Conservation (phyloP, 2,888 invertebrate genomes). For the Beris morrisii region DNA sequence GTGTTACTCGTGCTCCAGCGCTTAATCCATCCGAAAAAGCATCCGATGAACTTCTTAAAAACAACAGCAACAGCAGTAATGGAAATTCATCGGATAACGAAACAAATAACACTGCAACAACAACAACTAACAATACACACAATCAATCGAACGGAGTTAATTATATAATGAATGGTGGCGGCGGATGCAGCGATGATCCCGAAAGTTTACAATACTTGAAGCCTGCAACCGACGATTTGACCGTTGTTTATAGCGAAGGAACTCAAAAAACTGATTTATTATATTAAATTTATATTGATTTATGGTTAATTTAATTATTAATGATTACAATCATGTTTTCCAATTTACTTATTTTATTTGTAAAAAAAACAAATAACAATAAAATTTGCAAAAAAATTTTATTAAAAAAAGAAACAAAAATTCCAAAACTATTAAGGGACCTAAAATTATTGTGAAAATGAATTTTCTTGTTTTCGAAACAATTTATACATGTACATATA, state of each 20-base stretch:
- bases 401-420: too few relatives aligned
- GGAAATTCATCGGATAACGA: constrained; percentile 14
- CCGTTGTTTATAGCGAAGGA: constrained; percentile 56
- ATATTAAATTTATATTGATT: constrained; percentile 45
- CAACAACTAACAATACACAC: constrained; percentile 27
- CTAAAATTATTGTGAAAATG: too few relatives aligned
- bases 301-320: constrained; percentile 2
- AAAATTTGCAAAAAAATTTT: too few relatives aligned
- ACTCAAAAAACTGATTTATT: constrained; percentile 55
- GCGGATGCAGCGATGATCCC: constrained; percentile 37
- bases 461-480: too few relatives aligned
- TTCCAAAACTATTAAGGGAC: too few relatives aligned
- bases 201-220: constrained; percentile 50
- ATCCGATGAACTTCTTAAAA: constrained; percentile 11
- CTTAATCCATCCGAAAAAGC: constrained; percentile 42
- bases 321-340: neutral
- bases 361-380: too few relatives aligned
- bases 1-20: constrained; percentile 67
- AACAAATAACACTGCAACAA: constrained; percentile 25
- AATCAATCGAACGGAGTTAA: constrained; percentile 16
- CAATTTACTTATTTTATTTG: too few relatives aligned
- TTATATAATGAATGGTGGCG: constrained; percentile 26
- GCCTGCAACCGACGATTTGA: constrained; percentile 52
- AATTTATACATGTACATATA: too few relatives aligned
- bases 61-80: constrained; percentile 15